Evolutionary conservation across 2,888 invertebrate species (phyloP).

Genomic region (Apodemia zela): DNA sequence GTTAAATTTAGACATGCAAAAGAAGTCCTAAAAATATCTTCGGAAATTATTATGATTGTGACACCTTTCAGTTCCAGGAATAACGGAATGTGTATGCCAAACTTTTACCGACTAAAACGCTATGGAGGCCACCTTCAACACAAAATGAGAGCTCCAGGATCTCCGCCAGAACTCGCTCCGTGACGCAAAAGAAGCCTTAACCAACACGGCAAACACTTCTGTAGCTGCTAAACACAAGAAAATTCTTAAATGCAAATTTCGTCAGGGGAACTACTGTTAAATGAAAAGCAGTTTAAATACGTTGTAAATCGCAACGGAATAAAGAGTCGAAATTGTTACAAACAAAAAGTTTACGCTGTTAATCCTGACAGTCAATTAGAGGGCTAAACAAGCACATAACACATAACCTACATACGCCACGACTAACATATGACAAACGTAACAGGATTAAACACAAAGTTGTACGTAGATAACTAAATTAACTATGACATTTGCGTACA

Average conservation of each 20-base stretch:
- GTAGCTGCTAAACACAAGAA: too few relatives aligned
- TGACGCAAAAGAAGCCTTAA: too few relatives aligned
- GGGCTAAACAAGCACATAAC: slow-evolving; percentile 5
- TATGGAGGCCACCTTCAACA: too few relatives aligned
- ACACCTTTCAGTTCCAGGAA: too few relatives aligned
- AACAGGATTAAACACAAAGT: slow-evolving; percentile 32
- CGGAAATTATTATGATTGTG: too few relatives aligned
- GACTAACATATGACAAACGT: slow-evolving; percentile 25
- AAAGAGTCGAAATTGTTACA: background rate
- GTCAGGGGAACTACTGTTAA: background rate
- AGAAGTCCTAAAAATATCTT: too few relatives aligned
- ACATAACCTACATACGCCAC: slow-evolving; percentile 25
- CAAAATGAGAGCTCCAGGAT: too few relatives aligned
- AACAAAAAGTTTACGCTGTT: background rate
- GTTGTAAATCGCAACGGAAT: background rate
- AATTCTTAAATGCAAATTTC: background rate
- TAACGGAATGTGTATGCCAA: too few relatives aligned
- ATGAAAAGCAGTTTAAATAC: background rate
- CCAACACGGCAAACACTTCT: too few relatives aligned
- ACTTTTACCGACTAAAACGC: too few relatives aligned
- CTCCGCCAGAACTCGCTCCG: too few relatives aligned
- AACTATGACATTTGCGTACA: slow-evolving; percentile 59
- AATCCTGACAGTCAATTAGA: background rate
- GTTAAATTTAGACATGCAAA: too few relatives aligned
- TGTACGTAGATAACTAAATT: slow-evolving; percentile 40